Evolutionary conservation across 2,888 invertebrate species (phyloP).

Genomic region (Nomada fucata): DNA sequence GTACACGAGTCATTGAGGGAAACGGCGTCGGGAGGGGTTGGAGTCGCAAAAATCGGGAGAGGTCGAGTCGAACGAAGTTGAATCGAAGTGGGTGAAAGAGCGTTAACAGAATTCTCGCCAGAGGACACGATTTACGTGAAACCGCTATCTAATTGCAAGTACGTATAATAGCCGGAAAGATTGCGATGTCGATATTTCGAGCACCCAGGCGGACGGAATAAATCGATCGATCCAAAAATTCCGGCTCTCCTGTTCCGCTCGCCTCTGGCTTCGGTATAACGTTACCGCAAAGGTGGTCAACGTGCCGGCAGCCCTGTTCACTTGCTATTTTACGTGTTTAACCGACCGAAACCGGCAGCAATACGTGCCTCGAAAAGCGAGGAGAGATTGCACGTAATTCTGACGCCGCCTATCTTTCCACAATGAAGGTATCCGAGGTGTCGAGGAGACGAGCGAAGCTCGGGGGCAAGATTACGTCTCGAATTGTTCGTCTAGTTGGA

Average conservation of each 20-base stretch:
- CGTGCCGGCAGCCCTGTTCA: conserved; percentile 60
- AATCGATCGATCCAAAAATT: conserved; percentile 64
- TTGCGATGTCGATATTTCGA: too few species aligned
- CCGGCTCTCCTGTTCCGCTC: conserved; percentile 72
- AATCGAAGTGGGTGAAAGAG: too few species aligned
- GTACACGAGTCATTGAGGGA: neutral
- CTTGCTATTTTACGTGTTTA: neutral
- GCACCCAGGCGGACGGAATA: too few species aligned
- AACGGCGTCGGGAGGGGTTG: conserved; percentile 16
- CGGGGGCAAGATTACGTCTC: conserved; percentile 43
- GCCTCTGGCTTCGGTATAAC: conserved; percentile 77
- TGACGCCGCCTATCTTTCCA: neutral
- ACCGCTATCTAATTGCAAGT: too few species aligned
- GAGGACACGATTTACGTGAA: too few species aligned
- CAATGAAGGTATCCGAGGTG: neutral
- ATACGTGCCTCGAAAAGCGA: neutral
- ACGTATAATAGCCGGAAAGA: too few species aligned
- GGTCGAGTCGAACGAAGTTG: too few species aligned
- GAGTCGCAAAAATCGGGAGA: conserved; percentile 39
- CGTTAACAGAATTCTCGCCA: too few species aligned
- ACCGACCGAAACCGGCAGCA: too few species aligned
- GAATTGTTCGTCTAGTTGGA: conserved; percentile 23
- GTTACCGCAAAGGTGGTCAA: conserved; percentile 78
- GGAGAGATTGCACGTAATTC: neutral
- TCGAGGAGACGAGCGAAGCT: conserved; percentile 14